A percentile compares a stretch with the other conserved stretches of the same genome.
Evolutionary conservation across 2,113 vertebrate genomes (phyloP).

Genomic region (Halichoeres trimaculatus): DNA sequence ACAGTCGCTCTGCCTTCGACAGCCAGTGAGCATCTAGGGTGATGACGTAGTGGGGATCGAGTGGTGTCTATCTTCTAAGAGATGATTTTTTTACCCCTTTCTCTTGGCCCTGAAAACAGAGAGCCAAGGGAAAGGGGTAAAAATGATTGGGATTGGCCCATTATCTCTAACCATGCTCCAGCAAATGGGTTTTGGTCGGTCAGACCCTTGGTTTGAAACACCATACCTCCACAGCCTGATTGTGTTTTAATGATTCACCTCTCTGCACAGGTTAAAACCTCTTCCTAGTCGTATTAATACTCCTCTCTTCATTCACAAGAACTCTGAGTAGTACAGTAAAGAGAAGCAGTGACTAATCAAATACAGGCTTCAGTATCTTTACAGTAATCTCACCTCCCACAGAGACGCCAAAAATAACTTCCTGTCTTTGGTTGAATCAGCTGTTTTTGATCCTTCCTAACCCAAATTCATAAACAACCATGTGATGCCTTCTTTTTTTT

Average conservation of each 20-base stretch:
- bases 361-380: conserved; percentile 13
- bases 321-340: not conserved
- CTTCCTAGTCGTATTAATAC: not conserved
- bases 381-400: conserved; percentile 11
- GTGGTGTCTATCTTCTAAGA: no score
- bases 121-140: no score
- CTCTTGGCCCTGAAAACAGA: no score
- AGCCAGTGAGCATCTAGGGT: no score
- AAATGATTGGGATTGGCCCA: no score
- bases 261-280: not conserved
- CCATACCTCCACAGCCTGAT: no score
- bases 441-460: not conserved
- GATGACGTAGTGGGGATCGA: no score
- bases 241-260: not conserved
- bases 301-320: not conserved
- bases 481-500: not conserved
- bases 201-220: no score
- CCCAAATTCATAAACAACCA: not conserved
- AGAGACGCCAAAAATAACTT: not conserved
- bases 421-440: not conserved
- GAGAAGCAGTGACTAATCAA: conserved; percentile 18
- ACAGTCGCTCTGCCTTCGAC: no score
- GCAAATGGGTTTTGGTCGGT: no score
- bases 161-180: no score
- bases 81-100: no score